Evolutionary conservation across 2,888 invertebrate species (phyloP).

Genomic region (Eupithecia abbreviata): DNA sequence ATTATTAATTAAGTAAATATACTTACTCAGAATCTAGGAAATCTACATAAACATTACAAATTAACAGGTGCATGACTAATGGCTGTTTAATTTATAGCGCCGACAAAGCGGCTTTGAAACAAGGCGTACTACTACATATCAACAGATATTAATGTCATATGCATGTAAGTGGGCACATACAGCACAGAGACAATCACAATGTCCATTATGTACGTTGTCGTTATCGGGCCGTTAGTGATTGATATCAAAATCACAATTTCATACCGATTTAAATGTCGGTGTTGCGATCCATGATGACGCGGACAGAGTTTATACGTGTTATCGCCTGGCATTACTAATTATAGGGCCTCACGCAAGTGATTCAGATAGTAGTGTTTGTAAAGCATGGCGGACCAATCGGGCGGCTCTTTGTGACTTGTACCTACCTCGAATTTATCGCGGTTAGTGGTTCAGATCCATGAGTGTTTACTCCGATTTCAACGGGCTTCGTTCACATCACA

Average conservation of each 20-base stretch:
- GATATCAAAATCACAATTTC: slow-evolving; percentile 66
- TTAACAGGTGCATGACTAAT: slow-evolving; percentile 50
- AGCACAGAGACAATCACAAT: slow-evolving; percentile 56
- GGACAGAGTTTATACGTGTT: slow-evolving; percentile 55
- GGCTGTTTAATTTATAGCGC: slow-evolving; percentile 49
- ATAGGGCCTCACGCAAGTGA: slow-evolving; percentile 69
- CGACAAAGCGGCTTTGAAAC: slow-evolving; percentile 50
- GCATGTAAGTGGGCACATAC: slow-evolving; percentile 41
- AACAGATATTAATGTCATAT: slow-evolving; percentile 48
- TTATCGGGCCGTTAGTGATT: slow-evolving; percentile 59
- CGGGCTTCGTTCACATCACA: slow-evolving; percentile 35
- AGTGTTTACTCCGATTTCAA: slow-evolving; percentile 57
- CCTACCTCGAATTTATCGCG: slow-evolving; percentile 54
- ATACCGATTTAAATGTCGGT: slow-evolving; percentile 64
- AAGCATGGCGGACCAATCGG: slow-evolving; percentile 58
- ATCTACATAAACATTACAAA: slow-evolving; percentile 46
- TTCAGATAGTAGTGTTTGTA: slow-evolving; percentile 62
- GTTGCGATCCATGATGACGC: slow-evolving; percentile 69
- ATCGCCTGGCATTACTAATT: slow-evolving; percentile 73
- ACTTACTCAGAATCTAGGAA: slow-evolving; percentile 30
- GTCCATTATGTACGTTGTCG: slow-evolving; percentile 34
- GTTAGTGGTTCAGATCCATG: slow-evolving; percentile 39
- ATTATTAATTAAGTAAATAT: slow-evolving; percentile 36
- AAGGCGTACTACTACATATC: slow-evolving; percentile 39
- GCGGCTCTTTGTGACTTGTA: slow-evolving; percentile 60